Conservation (phyloP, 2,888 invertebrate genomes). For the Tolmerus cingulatus region DNA sequence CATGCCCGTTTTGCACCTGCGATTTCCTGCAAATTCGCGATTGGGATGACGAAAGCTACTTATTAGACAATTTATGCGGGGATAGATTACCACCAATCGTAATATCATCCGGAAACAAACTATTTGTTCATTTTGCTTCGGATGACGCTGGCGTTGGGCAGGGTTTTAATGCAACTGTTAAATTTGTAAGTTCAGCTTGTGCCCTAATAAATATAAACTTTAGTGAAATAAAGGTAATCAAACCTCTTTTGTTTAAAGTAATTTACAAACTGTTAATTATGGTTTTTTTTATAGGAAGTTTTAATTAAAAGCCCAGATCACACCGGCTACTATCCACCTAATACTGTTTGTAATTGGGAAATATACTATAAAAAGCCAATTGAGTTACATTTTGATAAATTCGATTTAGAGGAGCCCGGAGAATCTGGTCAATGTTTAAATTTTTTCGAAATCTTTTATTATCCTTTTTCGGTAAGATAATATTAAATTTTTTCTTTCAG, state of each 20-base stretch:
- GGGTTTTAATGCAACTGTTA: constrained; percentile 71
- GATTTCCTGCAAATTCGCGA: constrained; percentile 79
- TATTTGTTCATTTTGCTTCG: constrained; percentile 70
- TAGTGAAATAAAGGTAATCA: not conserved
- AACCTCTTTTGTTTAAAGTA: not conserved
- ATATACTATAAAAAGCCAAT: constrained; percentile 56
- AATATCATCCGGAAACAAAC: not conserved
- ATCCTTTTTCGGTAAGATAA: not conserved
- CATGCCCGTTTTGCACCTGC: constrained; percentile 68
- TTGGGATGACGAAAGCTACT: constrained; percentile 67
- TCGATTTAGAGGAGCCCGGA: constrained; percentile 65
- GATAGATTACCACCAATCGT: constrained; percentile 54
- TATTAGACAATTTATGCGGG: constrained; percentile 74
- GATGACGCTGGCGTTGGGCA: constrained; percentile 67
- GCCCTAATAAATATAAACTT: constrained; percentile 60
- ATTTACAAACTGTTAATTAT: not conserved
- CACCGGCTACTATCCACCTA: constrained; percentile 65
- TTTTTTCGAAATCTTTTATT: constrained; percentile 52
- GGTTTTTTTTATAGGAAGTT: not conserved
- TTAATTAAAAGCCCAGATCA: not conserved
- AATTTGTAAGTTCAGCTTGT: constrained; percentile 68
- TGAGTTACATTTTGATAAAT: constrained; percentile 66
- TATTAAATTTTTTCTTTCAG: too few species aligned
- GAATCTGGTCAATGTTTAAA: constrained; percentile 57
- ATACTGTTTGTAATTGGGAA: constrained; percentile 69